A percentile compares a stretch with the other conserved stretches of the same genome.
Evolutionary conservation across 2,797 vertebrate species (phyloP).

Genomic region (Diglossa cyanea): DNA sequence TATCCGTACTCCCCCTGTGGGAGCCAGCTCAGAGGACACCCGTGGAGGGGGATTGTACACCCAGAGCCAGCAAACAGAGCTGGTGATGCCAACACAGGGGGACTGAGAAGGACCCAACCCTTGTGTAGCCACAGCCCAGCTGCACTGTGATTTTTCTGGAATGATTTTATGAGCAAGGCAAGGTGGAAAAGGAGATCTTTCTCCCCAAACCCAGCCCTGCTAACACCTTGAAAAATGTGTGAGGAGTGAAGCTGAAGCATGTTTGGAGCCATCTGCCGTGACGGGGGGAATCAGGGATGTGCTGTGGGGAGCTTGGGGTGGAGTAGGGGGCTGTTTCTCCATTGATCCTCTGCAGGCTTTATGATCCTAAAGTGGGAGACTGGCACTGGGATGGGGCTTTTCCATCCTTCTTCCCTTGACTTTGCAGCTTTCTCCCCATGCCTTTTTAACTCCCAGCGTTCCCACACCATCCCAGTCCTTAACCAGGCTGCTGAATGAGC

Average conservation of each 20-base stretch:
- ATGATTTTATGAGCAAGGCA: fast-evolving
- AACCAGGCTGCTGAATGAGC: neutral
- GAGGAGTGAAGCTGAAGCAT: neutral
- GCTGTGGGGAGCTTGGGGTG: neutral
- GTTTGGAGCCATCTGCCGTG: neutral
- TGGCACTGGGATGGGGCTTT: fast-evolving
- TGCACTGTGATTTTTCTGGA: neutral
- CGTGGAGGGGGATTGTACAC: fast-evolving
- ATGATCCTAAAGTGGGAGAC: neutral
- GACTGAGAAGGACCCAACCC: neutral
- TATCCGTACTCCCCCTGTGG: too few species aligned
- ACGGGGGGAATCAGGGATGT: neutral
- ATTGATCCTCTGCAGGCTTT: fast-evolving
- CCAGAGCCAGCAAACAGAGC: neutral
- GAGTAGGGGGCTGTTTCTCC: neutral
- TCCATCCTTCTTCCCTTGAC: neutral
- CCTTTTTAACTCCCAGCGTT: neutral
- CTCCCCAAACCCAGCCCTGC: fast-evolving
- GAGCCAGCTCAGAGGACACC: neutral
- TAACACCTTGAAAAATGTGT: neutral
- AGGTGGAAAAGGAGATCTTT: neutral
- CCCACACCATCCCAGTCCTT: neutral
- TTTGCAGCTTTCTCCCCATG: neutral
- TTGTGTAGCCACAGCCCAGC: neutral
- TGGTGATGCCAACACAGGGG: fast-evolving